phyloP scores from a whole-genome alignment of 2,888 invertebrate genomes.

The Cacoxenus indagator region DNA sequence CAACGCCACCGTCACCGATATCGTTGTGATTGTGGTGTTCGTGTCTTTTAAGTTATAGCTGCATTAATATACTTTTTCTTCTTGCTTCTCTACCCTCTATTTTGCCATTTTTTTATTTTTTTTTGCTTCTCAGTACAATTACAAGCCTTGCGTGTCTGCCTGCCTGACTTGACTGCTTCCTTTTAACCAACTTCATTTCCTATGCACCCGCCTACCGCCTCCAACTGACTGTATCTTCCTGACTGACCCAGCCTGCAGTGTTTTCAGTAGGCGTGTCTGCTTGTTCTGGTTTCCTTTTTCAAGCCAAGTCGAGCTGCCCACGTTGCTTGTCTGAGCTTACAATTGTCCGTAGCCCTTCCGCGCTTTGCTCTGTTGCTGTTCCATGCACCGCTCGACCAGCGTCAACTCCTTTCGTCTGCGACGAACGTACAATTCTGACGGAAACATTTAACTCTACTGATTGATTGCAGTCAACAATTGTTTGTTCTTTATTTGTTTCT shows the following conservation, averaged over 20 bases:
- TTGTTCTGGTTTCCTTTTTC: conserved; percentile 16
- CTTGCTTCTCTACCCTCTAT: background rate
- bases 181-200: conserved; percentile 7
- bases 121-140: background rate
- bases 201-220: conserved; percentile 12
- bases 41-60: conserved; percentile 16
- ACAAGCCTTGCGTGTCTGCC: background rate
- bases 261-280: conserved; percentile 15
- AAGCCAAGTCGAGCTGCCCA: background rate
- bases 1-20: background rate
- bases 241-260: background rate
- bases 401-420: background rate
- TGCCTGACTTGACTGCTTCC: background rate
- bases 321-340: conserved; percentile 1
- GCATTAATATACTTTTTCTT: conserved; percentile 6
- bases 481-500: conserved; percentile 39
- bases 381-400: background rate
- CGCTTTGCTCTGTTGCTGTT: too few species aligned
- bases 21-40: background rate
- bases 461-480: conserved; percentile 65
- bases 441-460: conserved; percentile 61
- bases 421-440: conserved; percentile 37
- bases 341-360: background rate
- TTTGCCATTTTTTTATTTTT: background rate
- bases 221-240: background rate